These are phyloP conservation scores for Drosophila anceps DNA, from an alignment of 2,888 invertebrate genomes.

Conservation along the genomic window DNA sequence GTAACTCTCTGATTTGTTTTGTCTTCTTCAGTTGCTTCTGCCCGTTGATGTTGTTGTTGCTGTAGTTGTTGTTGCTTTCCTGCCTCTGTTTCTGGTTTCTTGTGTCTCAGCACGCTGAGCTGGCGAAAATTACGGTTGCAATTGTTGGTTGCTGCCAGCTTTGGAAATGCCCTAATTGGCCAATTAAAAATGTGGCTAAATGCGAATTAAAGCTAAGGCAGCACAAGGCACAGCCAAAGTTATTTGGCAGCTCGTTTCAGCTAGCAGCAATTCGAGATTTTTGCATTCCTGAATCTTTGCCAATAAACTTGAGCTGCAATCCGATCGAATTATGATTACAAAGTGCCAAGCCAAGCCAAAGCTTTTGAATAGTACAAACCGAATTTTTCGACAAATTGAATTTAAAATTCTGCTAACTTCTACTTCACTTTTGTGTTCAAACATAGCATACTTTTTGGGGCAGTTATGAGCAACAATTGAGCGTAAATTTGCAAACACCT, in stretches of 20 bases:
- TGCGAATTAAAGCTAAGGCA: constrained; percentile 28
- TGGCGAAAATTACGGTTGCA: constrained; percentile 64
- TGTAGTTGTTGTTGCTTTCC: background rate
- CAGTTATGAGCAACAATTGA: background rate
- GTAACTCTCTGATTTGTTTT: constrained; percentile 32
- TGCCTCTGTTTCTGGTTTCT: constrained; percentile 37
- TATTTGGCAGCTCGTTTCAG: constrained; percentile 34
- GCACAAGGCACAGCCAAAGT: constrained; percentile 9
- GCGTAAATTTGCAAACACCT: too few species aligned
- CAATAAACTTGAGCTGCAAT: constrained; percentile 39
- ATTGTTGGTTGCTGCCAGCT: constrained; percentile 51
- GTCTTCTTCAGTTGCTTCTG: constrained; percentile 3
- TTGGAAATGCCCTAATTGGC: constrained; percentile 63
- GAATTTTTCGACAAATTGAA: background rate
- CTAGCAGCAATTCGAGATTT: constrained; percentile 14
- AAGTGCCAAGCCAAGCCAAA: background rate
- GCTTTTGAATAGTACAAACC: background rate
- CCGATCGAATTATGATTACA: constrained; percentile 11
- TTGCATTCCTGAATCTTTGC: constrained; percentile 34
- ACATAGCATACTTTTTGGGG: constrained; percentile 7
- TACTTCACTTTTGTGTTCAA: background rate
- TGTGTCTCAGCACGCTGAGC: constrained; percentile 63
- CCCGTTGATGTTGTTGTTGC: constrained; percentile 6
- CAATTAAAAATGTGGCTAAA: constrained; percentile 66
- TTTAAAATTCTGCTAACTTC: background rate